A percentile compares a stretch with the other conserved stretches of the same genome.
Conservation (phyloP, 2,113 vertebrate genomes). For the Petaurus breviceps region DNA sequence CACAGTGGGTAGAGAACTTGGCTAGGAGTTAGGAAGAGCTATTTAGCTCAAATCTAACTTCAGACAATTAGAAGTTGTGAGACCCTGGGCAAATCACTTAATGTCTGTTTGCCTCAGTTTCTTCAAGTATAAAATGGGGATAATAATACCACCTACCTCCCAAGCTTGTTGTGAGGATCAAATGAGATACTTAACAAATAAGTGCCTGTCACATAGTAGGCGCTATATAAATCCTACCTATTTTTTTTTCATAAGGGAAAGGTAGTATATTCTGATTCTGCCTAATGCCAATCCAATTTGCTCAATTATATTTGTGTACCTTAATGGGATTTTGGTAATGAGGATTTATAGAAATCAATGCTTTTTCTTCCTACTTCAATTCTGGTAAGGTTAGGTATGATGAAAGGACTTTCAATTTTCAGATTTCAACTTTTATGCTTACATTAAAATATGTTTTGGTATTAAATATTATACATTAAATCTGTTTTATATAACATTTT, state of each 20-base stretch:
- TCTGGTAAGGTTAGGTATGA: neutral
- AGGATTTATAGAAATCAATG: neutral
- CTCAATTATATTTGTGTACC: neutral
- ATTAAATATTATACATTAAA: neutral
- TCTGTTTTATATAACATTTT: neutral
- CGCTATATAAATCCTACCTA: neutral
- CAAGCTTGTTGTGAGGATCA: neutral
- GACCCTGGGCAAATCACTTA: neutral
- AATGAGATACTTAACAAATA: neutral
- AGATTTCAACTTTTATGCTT: neutral
- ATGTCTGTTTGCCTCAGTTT: neutral
- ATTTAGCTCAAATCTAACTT: neutral
- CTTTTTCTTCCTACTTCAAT: neutral
- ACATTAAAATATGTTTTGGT: neutral
- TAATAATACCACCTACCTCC: neutral
- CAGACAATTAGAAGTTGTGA: neutral
- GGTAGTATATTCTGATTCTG: neutral
- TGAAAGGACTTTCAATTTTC: neutral
- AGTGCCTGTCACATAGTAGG: neutral
- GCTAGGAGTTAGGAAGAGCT: neutral
- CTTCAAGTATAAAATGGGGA: neutral
- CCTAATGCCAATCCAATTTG: neutral
- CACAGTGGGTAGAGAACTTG: neutral
- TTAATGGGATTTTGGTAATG: neutral
- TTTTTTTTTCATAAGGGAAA: neutral